phyloP scores from a whole-genome alignment of 2,888 invertebrate species.

The Acrocyrtus sp. region DNA sequence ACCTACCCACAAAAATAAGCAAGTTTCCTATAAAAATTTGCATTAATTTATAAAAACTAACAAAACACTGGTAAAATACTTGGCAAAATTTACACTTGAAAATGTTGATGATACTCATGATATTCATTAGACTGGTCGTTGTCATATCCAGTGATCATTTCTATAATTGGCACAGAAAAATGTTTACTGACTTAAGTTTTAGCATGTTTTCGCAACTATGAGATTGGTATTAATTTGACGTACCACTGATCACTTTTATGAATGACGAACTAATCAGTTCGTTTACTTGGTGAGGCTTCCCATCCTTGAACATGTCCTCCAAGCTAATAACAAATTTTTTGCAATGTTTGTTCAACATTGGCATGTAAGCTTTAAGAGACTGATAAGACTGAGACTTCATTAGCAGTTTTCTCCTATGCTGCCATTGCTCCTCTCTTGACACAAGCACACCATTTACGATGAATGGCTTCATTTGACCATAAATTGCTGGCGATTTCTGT shows the following conservation, averaged over 20 bases:
- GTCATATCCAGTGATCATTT: constrained; percentile 19
- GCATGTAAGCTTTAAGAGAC: background rate
- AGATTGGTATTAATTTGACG: background rate
- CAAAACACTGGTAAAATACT: too few relatives aligned
- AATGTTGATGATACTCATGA: constrained; percentile 17
- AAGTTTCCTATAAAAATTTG: constrained; percentile 1
- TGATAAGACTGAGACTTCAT: constrained; percentile 8
- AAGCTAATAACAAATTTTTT: background rate
- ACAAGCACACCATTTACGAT: too few relatives aligned
- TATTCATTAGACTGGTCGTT: background rate
- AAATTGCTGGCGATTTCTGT: too few relatives aligned
- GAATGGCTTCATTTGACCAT: too few relatives aligned
- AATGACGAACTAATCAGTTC: constrained; percentile 2
- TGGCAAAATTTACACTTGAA: constrained; percentile 6
- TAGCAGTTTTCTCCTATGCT: constrained; percentile 2
- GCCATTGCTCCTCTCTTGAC: constrained; percentile 5
- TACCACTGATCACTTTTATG: constrained; percentile 8
- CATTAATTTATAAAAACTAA: background rate
- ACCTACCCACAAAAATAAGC: too few relatives aligned
- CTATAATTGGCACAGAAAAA: background rate
- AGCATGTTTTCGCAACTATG: background rate
- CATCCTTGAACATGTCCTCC: constrained; percentile 14
- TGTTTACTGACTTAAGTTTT: background rate
- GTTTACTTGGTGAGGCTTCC: constrained; percentile 12
- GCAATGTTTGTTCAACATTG: constrained; percentile 9